Evolutionary conservation across 1,140 invertebrate species (phyloP).

Genomic region (Hypsibius dujardini): DNA sequence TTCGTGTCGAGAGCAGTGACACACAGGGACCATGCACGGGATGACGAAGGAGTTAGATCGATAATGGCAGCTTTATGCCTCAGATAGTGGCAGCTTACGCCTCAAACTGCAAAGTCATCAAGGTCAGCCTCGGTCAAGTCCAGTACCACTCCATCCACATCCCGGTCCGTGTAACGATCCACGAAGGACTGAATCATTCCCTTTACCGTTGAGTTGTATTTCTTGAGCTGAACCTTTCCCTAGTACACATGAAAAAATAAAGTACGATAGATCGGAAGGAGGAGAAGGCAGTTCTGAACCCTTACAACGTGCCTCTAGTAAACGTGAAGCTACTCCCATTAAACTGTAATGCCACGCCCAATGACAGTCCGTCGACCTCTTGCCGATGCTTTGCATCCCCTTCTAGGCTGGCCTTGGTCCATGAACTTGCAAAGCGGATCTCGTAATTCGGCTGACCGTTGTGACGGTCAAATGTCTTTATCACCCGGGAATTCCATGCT

Average conservation of each 20-base stretch:
- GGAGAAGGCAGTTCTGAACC: too few relatives aligned
- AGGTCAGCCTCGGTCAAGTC: too few relatives aligned
- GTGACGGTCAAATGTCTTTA: conserved; percentile 47
- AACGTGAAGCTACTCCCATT: not conserved
- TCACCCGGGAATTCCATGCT: conserved; percentile 67
- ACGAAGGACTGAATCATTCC: conserved; percentile 57
- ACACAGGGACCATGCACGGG: too few relatives aligned
- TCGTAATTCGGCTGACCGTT: conserved; percentile 10
- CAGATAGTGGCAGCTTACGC: too few relatives aligned
- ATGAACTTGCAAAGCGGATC: not conserved
- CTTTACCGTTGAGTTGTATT: conserved; percentile 51
- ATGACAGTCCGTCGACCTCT: not conserved
- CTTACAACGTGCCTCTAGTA: not conserved
- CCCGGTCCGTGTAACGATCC: not conserved
- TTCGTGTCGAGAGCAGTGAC: too few relatives aligned
- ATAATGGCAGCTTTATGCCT: too few relatives aligned
- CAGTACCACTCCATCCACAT: too few relatives aligned
- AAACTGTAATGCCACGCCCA: not conserved
- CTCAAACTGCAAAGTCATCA: too few relatives aligned
- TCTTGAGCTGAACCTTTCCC: conserved; percentile 27
- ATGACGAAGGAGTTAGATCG: too few relatives aligned
- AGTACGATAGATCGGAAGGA: too few relatives aligned
- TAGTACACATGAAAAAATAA: not conserved
- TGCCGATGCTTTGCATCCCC: too few relatives aligned
- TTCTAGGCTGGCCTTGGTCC: not conserved